These are phyloP conservation scores for Crossaster papposus DNA, from an alignment of 53 echinoderm and acorn worm genomes.

Conservation along the genomic window DNA sequence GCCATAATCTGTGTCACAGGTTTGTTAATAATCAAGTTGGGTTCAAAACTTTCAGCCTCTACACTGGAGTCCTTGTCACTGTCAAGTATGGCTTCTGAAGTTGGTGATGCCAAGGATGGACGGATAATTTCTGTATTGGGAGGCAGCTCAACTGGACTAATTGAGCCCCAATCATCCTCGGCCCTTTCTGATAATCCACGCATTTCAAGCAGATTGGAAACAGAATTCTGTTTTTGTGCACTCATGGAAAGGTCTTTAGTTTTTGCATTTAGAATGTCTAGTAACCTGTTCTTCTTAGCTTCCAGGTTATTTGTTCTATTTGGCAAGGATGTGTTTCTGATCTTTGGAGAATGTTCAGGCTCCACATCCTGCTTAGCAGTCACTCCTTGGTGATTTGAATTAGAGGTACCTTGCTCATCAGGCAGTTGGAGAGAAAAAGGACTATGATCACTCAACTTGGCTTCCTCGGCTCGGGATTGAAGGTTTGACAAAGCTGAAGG, in stretches of 20 bases:
- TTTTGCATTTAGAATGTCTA: slow-evolving; percentile 53
- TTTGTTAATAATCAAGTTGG: slow-evolving; percentile 31
- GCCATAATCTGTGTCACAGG: slow-evolving; percentile 56
- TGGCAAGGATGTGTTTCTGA: neutral
- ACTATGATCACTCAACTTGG: neutral
- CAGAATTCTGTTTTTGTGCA: slow-evolving; percentile 29
- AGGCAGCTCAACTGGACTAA: slow-evolving; percentile 25
- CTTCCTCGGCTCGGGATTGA: neutral
- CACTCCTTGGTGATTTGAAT: neutral
- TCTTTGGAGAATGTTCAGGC: slow-evolving; percentile 17
- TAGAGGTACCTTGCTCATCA: neutral
- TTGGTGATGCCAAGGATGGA: neutral
- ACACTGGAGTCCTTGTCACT: neutral
- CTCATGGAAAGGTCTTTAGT: slow-evolving; percentile 54
- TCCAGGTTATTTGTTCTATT: slow-evolving; percentile 36
- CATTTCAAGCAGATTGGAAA: neutral
- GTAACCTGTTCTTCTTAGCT: slow-evolving; percentile 52
- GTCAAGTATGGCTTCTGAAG: slow-evolving; percentile 10
- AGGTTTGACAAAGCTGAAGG: neutral
- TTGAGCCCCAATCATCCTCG: neutral
- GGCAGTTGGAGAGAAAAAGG: neutral
- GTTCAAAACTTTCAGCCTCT: slow-evolving; percentile 1
- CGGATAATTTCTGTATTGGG: slow-evolving; percentile 41
- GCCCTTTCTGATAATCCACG: neutral
- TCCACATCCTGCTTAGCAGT: neutral